Conservation (phyloP, 2,113 vertebrate species). For the Chaetops frenatus region DNA sequence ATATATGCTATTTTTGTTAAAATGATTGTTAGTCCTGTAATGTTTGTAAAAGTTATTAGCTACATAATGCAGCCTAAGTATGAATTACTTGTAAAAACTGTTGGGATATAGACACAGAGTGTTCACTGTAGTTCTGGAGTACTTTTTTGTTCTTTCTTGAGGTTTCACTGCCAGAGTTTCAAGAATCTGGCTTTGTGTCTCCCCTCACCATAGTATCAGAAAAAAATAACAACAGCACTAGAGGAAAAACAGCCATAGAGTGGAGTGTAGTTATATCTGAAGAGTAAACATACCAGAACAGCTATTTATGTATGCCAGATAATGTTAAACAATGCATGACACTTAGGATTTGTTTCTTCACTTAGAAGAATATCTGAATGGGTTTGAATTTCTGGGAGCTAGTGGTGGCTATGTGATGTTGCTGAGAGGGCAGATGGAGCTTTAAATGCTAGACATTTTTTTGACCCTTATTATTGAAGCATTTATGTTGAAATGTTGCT, state of each 20-base stretch:
- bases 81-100: neutral
- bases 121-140: neutral
- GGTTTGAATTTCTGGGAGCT: neutral
- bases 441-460: neutral
- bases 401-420: neutral
- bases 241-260: neutral
- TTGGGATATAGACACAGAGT: neutral
- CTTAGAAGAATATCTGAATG: neutral
- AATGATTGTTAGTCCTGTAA: neutral
- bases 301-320: neutral
- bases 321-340: neutral
- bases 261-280: neutral
- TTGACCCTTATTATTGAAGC: neutral
- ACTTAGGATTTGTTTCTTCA: neutral
- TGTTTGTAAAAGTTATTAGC: neutral
- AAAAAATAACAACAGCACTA: neutral
- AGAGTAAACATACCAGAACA: neutral
- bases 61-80: neutral
- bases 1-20: neutral
- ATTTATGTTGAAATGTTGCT: neutral
- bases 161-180: neutral
- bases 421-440: neutral
- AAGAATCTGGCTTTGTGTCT: neutral
- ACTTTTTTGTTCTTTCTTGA: neutral
- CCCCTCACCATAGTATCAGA: neutral